A percentile compares a stretch with the other conserved stretches of the same genome.
phyloP scores from a whole-genome alignment of 2,888 invertebrate genomes.

The Meghimatium bilineatum region DNA sequence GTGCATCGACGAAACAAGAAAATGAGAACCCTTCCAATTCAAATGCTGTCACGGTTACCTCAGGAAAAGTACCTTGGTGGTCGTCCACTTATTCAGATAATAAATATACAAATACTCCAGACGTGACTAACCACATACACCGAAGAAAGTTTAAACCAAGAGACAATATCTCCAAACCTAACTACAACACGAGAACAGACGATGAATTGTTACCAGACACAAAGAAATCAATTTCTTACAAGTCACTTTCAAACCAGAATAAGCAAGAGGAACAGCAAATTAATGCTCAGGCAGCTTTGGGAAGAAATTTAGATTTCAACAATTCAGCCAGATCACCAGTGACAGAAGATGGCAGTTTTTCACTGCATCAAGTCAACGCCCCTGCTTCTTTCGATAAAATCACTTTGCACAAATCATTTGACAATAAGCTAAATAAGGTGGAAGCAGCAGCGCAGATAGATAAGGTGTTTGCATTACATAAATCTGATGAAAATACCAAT shows the following conservation, averaged over 20 bases:
- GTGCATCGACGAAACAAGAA: not conserved
- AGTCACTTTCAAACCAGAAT: not conserved
- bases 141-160: not conserved
- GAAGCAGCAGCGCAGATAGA: not conserved
- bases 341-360: not conserved
- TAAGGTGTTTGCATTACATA: not conserved
- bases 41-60: not conserved
- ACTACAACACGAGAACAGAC: slow-evolving; percentile 31
- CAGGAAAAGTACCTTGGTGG: slow-evolving; percentile 1
- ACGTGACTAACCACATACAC: not conserved
- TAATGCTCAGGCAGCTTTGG: slow-evolving; percentile 20
- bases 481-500: not conserved
- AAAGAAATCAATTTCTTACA: not conserved
- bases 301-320: not conserved
- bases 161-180: not conserved
- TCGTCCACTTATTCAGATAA: not conserved
- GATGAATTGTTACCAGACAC: not conserved
- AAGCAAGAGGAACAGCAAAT: not conserved
- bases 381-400: not conserved
- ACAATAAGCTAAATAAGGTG: not conserved
- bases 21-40: not conserved
- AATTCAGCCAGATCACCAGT: not conserved
- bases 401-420: slow-evolving; percentile 1
- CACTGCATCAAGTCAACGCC: not conserved
- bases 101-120: not conserved